A percentile compares a stretch with the other conserved stretches of the same genome.
These are phyloP conservation scores for Acrobasis repandana DNA, from an alignment of 2,888 invertebrate species.

Conservation along the genomic window DNA sequence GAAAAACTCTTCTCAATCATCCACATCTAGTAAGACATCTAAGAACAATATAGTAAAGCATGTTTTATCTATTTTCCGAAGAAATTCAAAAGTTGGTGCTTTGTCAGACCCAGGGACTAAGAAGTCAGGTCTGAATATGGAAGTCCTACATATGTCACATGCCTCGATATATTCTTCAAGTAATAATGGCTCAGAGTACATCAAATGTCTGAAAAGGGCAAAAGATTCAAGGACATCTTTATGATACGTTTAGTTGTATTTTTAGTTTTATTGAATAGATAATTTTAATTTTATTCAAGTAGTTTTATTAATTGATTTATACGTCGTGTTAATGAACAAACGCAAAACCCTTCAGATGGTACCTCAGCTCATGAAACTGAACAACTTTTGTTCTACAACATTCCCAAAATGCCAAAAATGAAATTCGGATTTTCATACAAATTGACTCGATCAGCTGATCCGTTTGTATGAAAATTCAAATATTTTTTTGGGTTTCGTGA, in stretches of 20 bases:
- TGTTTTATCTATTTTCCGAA: slow-evolving; percentile 51
- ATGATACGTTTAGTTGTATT: slow-evolving; percentile 41
- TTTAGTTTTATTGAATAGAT: not conserved
- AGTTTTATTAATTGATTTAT: not conserved
- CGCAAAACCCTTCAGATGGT: too few relatives aligned
- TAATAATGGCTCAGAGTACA: slow-evolving; percentile 47
- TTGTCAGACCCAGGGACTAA: slow-evolving; percentile 59
- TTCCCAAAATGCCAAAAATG: too few relatives aligned
- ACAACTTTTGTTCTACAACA: too few relatives aligned
- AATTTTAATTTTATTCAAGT: slow-evolving; percentile 10
- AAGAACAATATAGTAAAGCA: slow-evolving; percentile 61
- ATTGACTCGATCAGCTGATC: too few relatives aligned
- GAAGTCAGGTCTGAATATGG: slow-evolving; percentile 48
- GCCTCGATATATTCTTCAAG: slow-evolving; percentile 58
- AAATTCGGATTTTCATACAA: too few relatives aligned
- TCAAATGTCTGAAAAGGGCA: slow-evolving; percentile 39
- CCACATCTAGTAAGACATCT: slow-evolving; percentile 59
- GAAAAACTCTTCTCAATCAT: slow-evolving; percentile 40
- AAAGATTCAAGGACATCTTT: slow-evolving; percentile 61
- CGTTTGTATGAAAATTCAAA: too few relatives aligned
- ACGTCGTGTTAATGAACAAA: too few relatives aligned
- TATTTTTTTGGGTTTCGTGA: too few relatives aligned
- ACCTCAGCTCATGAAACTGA: too few relatives aligned
- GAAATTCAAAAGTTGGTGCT: slow-evolving; percentile 47
- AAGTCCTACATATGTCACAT: slow-evolving; percentile 63